These are phyloP conservation scores for fruit fly (Drosophila melanogaster) DNA, from an alignment of 1,140 invertebrate genomes.

Conservation along the genomic window DNA sequence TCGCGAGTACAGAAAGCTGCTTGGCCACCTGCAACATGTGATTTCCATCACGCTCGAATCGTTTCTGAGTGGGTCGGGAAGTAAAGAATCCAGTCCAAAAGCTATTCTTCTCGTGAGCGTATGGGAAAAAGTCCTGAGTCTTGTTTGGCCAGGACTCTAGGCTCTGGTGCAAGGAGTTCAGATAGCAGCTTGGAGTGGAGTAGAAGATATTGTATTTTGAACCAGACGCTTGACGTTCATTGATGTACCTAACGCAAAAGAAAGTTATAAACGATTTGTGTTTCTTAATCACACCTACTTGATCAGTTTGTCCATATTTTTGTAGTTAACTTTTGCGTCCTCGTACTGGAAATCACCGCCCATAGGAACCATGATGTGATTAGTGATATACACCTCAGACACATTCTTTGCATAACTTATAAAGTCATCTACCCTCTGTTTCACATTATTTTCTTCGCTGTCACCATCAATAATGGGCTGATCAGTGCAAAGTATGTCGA, in stretches of 20 bases:
- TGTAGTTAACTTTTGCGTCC: conserved; percentile 92
- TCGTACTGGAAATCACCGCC: conserved; percentile 97
- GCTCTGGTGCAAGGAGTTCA: conserved; percentile 91
- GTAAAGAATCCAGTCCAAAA: conserved; percentile 99
- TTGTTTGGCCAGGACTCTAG: conserved; percentile 89
- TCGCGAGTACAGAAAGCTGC: conserved; percentile 85
- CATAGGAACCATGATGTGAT: conserved; percentile 95
- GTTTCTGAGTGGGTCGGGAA: conserved; percentile 93
- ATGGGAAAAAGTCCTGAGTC: conserved; percentile 95
- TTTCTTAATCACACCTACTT: conserved; percentile 86
- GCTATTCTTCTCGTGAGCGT: conserved; percentile 91
- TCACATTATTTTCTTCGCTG: conserved; percentile 90
- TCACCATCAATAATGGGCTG: conserved; percentile 92
- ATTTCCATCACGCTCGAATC: conserved; percentile 91
- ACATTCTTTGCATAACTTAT: conserved; percentile 86
- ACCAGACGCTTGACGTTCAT: conserved; percentile 87
- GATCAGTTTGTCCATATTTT: conserved; percentile 95
- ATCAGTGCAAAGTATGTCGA: conserved; percentile 93
- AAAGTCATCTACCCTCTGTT: conserved; percentile 87
- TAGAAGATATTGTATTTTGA: conserved; percentile 86
- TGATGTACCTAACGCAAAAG: conserved; percentile 65
- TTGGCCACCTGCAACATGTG: conserved; percentile 91
- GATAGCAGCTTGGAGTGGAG: conserved; percentile 95
- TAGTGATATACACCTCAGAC: conserved; percentile 87
- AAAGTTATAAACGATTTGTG: not conserved